phyloP scores from a whole-genome alignment of 2,888 invertebrate species.

The Parasteatoda lunata region DNA sequence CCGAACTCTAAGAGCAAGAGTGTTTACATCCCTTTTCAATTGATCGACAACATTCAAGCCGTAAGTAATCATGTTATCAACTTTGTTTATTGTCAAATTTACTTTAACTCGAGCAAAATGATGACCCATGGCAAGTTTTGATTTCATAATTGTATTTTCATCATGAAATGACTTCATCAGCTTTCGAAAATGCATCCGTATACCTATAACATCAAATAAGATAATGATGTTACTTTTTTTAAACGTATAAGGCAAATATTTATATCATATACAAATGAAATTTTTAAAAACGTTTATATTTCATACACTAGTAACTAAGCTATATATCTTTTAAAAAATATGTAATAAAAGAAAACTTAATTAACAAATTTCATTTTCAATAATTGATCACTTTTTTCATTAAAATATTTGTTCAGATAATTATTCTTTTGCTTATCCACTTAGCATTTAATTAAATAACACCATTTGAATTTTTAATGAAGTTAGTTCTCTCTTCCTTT shows the following conservation, averaged over 20 bases:
- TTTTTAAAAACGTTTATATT: not conserved
- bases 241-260: not conserved
- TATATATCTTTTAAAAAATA: not conserved
- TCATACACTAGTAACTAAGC: not conserved
- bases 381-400: too few species aligned
- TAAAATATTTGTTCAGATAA: too few species aligned
- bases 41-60: conserved; percentile 97
- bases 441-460: too few species aligned
- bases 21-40: conserved; percentile 98
- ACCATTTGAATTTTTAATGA: too few species aligned
- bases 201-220: conserved; percentile 72
- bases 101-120: conserved; percentile 98
- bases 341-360: not conserved
- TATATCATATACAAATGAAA: not conserved
- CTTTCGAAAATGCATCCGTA: conserved; percentile 76
- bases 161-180: conserved; percentile 81
- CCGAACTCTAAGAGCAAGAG: conserved; percentile 98
- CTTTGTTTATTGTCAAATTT: conserved; percentile 98
- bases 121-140: conserved; percentile 97
- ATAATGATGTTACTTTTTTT: not conserved
- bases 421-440: too few species aligned
- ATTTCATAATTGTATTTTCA: conserved; percentile 84
- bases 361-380: not conserved
- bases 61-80: conserved; percentile 99
- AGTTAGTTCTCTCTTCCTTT: too few species aligned